A percentile compares a stretch with the other conserved stretches of the same genome.
These are phyloP conservation scores for Conus ventricosus DNA, from an alignment of 1,140 invertebrate species.

Conservation along the genomic window DNA sequence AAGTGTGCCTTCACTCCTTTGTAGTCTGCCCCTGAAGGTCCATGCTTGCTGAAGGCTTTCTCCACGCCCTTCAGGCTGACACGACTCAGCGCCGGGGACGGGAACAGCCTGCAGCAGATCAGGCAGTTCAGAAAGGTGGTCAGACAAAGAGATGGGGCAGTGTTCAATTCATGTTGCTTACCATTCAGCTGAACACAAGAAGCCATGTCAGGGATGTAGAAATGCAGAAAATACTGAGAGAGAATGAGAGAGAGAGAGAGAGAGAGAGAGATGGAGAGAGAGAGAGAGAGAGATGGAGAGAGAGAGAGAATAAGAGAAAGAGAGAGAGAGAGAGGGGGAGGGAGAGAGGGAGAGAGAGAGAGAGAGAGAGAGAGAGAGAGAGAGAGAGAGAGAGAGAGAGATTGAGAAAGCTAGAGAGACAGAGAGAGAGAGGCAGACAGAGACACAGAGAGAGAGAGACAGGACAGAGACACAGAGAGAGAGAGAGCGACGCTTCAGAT, in stretches of 20 bases:
- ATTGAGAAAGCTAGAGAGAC: background rate
- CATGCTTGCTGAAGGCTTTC: slow-evolving; percentile 88
- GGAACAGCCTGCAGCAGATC: slow-evolving; percentile 78
- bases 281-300: too few relatives aligned
- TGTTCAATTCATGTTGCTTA: too few relatives aligned
- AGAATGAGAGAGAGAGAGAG: background rate
- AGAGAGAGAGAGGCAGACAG: background rate
- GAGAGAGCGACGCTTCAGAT: too few relatives aligned
- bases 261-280: too few relatives aligned
- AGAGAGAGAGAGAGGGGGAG: background rate
- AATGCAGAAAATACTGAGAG: background rate
- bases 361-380: background rate
- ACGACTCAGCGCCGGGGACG: slow-evolving; percentile 83
- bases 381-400: background rate
- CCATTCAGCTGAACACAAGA: too few relatives aligned
- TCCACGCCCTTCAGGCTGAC: slow-evolving; percentile 87
- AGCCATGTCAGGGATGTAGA: too few relatives aligned
- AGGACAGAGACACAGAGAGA: too few relatives aligned
- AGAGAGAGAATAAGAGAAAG: too few relatives aligned
- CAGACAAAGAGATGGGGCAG: too few relatives aligned
- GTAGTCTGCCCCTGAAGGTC: slow-evolving; percentile 85
- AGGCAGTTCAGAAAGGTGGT: background rate
- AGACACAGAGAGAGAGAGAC: too few relatives aligned
- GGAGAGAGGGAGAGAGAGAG: background rate
- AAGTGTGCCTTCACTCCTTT: slow-evolving; percentile 99